Base-by-base conservation (phyloP, 2,797 vertebrate genomes). In the Esox masquinongy region DNA sequence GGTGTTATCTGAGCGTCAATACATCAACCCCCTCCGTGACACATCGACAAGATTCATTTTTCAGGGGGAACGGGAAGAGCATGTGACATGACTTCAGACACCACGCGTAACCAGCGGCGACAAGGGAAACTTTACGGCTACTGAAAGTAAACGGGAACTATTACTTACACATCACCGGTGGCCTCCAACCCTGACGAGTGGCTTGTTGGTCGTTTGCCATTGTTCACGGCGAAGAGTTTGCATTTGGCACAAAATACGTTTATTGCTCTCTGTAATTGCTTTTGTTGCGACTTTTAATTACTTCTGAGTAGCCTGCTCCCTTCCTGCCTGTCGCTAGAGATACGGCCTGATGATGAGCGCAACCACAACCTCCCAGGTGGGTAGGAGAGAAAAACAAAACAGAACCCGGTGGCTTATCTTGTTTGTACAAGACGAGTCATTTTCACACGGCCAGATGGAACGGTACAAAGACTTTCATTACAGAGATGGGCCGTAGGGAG, bases 381-480 rank as follows among this genome's bases (percentile, higher is more conserved):
- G 26, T 22, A 71, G 63, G 39, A 71, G 64, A 66, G 59, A 80
- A 67, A 47, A 72, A 22, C 17, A 39, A 17, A 19, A 75, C 76
- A 66, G 0, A 14, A 72, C 22, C 15, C n/a, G 12, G 36, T n/a
- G 49, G 29, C 59, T 78, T 47, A 67, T 81, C 68, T 43, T 29
- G 74, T 73, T 73, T n/a, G 24, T 36, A n/a, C 11, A 64, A 78
- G 43, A 72, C 4, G 31, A 70, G 53, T 68, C 24, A 69, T 70
- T 75, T 24, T 1, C 36, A 29, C 26, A 47, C 11, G 0, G 63
- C 31, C 75, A 82, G 78, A 70, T 69, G 64, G 70, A 79, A 75
- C 7, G 17, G 59, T 79, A 81, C 59, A 77, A 74, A 74, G 49
- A 12, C 22, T 77, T 74, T 75, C 63, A 70, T 83, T 69, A 77